phyloP scores from a whole-genome alignment of 2,113 vertebrate genomes.

The Silurus asotus region DNA sequence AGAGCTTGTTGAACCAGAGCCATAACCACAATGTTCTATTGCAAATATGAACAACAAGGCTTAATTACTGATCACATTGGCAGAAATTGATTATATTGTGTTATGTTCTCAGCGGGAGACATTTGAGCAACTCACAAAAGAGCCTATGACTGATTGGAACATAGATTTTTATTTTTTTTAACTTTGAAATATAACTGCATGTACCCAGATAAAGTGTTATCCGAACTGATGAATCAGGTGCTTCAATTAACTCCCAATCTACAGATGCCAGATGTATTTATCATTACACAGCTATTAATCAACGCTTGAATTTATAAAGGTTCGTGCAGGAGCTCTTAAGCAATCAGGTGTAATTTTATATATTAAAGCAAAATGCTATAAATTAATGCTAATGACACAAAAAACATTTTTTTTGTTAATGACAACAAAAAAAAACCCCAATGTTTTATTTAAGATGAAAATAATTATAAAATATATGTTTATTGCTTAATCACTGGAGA shows the following conservation, averaged over 20 bases:
- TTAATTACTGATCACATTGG: constrained; percentile 47
- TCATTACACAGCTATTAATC: constrained; percentile 46
- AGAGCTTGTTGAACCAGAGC: constrained; percentile 20
- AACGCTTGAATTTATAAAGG: background rate
- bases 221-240: constrained; percentile 21
- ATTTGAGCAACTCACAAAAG: constrained; percentile 31
- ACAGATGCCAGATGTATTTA: constrained; percentile 47
- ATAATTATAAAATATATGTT: constrained; percentile 1
- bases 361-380: background rate
- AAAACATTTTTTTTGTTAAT: no score
- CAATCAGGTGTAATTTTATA: constrained; percentile 22
- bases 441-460: constrained; percentile 18
- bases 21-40: background rate
- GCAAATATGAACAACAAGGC: background rate
- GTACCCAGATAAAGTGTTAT: constrained; percentile 1
- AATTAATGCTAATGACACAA: background rate
- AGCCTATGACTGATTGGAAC: constrained; percentile 12
- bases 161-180: constrained; percentile 36
- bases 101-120: constrained; percentile 33
- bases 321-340: background rate
- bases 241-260: constrained; percentile 27
- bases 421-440: background rate
- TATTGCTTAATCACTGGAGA: constrained; percentile 30
- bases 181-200: constrained; percentile 34
- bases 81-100: constrained; percentile 33